These are phyloP conservation scores for Dyspetes luteomarginatus DNA, from an alignment of 2,888 invertebrate species.

Conservation along the genomic window DNA sequence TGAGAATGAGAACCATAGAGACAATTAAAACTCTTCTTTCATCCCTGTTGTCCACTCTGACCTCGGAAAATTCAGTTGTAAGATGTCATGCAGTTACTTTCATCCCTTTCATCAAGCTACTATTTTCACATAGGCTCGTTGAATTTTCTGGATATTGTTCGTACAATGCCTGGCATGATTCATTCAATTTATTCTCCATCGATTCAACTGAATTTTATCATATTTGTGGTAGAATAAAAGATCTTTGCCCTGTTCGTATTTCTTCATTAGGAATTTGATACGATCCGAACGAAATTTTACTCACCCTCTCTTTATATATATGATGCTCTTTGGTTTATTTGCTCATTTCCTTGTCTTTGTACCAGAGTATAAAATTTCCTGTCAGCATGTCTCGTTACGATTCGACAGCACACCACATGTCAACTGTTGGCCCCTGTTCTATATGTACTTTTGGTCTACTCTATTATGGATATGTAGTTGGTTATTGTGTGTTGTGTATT, in stretches of 20 bases:
- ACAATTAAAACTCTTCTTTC: background rate
- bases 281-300: constrained; percentile 5
- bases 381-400: constrained; percentile 47
- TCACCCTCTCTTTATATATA: background rate
- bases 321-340: background rate
- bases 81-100: constrained; percentile 4
- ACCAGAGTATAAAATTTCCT: constrained; percentile 45
- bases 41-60: background rate
- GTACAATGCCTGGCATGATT: no score
- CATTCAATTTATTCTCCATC: background rate
- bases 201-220: background rate
- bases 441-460: constrained; percentile 22
- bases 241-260: constrained; percentile 6
- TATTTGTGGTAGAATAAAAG: background rate
- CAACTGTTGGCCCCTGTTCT: constrained; percentile 16
- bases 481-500: constrained; percentile 9
- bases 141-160: background rate
- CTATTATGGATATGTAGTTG: constrained; percentile 22
- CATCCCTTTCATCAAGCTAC: background rate
- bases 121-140: background rate
- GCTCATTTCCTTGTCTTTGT: constrained; percentile 23
- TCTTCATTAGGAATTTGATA: constrained; percentile 38
- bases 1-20: background rate
- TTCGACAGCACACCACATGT: constrained; percentile 57
- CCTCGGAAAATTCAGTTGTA: background rate